A percentile compares a stretch with the other conserved stretches of the same genome.
These are phyloP conservation scores for Dioctria rufipes DNA, from an alignment of 2,888 invertebrate species.

Conservation along the genomic window DNA sequence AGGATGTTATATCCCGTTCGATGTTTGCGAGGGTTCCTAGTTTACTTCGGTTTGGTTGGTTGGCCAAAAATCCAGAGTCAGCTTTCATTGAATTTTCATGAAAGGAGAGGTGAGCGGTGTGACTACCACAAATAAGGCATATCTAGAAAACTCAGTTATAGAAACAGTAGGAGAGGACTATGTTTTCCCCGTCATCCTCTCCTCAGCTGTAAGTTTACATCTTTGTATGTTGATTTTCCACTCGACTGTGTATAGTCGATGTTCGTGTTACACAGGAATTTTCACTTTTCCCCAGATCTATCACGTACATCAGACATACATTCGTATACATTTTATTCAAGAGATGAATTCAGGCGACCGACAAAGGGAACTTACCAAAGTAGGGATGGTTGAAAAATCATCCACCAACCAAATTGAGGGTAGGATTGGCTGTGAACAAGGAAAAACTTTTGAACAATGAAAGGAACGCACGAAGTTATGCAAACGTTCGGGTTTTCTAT, in stretches of 20 bases:
- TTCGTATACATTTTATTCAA: background rate
- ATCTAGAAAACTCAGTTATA: background rate
- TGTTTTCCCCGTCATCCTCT: background rate
- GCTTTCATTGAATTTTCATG: slow-evolving; percentile 47
- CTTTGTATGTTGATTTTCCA: slow-evolving; percentile 36
- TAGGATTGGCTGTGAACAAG: slow-evolving; percentile 35
- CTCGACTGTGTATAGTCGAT: slow-evolving; percentile 18
- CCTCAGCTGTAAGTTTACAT: background rate
- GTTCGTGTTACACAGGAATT: slow-evolving; percentile 43
- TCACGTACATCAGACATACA: no score
- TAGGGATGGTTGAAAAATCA: background rate
- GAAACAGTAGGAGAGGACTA: background rate
- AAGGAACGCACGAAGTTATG: slow-evolving; percentile 51
- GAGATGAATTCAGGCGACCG: slow-evolving; percentile 2
- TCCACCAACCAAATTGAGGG: slow-evolving; percentile 43
- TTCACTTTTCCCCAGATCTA: slow-evolving; percentile 12
- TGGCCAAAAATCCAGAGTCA: slow-evolving; percentile 44
- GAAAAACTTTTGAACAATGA: slow-evolving; percentile 28
- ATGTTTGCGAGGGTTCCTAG: slow-evolving; percentile 1
- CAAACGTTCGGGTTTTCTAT: slow-evolving; percentile 47
- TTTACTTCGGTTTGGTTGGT: slow-evolving; percentile 39
- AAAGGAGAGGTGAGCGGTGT: background rate
- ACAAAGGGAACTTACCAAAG: background rate
- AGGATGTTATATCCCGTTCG: slow-evolving; percentile 21
- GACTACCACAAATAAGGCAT: slow-evolving; percentile 1